A percentile compares a stretch with the other conserved stretches of the same genome.
Evolutionary conservation across 2,797 vertebrate species (phyloP).

Genomic region (Tinamus major): DNA sequence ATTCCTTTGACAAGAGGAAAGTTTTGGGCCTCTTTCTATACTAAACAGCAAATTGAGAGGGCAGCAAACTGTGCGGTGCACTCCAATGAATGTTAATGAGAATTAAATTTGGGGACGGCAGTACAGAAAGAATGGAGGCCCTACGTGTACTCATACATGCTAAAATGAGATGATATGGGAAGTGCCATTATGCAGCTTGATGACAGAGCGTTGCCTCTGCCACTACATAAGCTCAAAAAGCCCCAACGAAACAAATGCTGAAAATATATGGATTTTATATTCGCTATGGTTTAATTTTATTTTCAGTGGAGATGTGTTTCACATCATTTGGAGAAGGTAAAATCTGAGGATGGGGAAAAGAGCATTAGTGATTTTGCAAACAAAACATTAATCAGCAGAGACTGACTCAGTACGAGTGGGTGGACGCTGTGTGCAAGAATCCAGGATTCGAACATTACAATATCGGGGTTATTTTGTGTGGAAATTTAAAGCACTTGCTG

Average conservation of each 20-base stretch:
- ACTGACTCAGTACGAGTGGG: neutral
- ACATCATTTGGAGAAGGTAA: neutral
- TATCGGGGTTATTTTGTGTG: neutral
- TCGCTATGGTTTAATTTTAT: neutral
- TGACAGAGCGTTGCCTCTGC: neutral
- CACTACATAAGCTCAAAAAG: neutral
- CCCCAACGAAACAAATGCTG: neutral
- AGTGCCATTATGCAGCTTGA: neutral
- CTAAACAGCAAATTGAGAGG: neutral
- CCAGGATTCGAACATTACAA: neutral
- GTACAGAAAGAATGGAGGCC: neutral
- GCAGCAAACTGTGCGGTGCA: neutral
- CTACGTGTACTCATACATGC: neutral
- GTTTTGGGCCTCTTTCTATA: neutral
- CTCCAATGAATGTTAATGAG: neutral
- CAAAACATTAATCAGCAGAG: constrained; percentile 13
- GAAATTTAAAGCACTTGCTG: neutral
- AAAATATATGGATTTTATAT: neutral
- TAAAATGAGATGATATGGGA: neutral
- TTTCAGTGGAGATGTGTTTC: neutral
- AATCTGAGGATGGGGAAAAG: neutral
- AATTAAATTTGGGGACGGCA: neutral
- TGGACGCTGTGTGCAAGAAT: neutral
- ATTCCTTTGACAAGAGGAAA: neutral
- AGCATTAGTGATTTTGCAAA: neutral